Evolutionary conservation across 2,797 vertebrate species (phyloP), one percentile per base, ranked within the genome.

Genomic region (Chaenodraco wilsoni): DNA sequence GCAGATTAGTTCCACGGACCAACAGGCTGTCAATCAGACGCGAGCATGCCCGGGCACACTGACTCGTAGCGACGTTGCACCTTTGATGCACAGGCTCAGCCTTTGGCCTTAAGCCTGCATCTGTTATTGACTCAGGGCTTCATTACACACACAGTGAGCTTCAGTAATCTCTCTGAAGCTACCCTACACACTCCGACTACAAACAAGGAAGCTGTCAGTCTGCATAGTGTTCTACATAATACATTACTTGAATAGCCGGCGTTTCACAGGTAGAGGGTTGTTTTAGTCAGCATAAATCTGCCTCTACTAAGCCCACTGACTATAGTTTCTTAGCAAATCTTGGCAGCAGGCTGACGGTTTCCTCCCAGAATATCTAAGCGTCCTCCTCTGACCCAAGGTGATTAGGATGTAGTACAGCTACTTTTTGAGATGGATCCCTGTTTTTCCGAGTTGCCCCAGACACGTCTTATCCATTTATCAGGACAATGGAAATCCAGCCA

Each of bases 71-170:
- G 68, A 77, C 60, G 73, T 55, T 59, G 72, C 76, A 82, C 78
- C 81, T 86, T 81, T 77, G 87, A 90, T 76, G 79, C 80, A 52
- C 72, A 57, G 76, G 41, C 83, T 88, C 87, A 84, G 87, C 79
- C 83, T 85, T 84, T 93, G 91, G 93, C 90, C 91, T 90, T 58
- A 51, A 88, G 91, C 91, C 90, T 88, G 89, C 83, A 89, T 88
- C 74, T 84, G 78, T 85, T 93, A 92, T 93, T 92, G 91, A 93
- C 91, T 91, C 81, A 60, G 89, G 79, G 86, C 86, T 93, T 93
- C 88, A 91, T 92, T 92, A 90, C 90, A 89, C 86, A 92, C 91
- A 92, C 89, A 84, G 82, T 86, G 90, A 91, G 90, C 83, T 91
- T 91, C 84, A 80, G 89, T 91, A 92, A 93, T 92, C 93, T 92